Evolutionary conservation across 2,113 vertebrate species (phyloP), one percentile per base, ranked within the genome.

Genomic region (Plotosus lineatus): DNA sequence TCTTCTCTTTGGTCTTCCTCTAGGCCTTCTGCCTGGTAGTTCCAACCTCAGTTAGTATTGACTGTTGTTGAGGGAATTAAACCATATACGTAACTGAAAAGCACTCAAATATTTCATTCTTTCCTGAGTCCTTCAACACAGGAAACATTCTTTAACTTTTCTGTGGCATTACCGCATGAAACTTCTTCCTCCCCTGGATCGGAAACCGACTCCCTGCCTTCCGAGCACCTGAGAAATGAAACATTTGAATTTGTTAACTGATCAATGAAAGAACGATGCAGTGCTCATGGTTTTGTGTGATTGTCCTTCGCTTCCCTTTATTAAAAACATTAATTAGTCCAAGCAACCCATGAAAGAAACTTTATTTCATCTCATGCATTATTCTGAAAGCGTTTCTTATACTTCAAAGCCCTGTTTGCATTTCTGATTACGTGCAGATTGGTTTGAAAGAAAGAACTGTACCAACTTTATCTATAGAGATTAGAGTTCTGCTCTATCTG

Each of bases 131-230:
- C n/a, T 23, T 38, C 44, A 66, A 56, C 23, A 44, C 15, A 3
- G 50, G 58, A 72, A 51, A 21, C 46, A n/a, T 12, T 11, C 3
- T 31, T 33, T 33, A 63, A 74, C 42, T 26, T 26, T 63, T 77
- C 51, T 86, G 85, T 76, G 77, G 80, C 79, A 85, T 33, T 33
- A 81, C 77, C 60, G 80, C 75, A 19, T 86, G 85, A 26, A 82
- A 77, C 76, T 84, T 88, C 82, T 84, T 85, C 51, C 77, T 80
- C 48, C n/a, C 78, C 12, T 80, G 77, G 8, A 65, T 19, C 12
- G 85, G 80, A 84, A 84, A 73, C 12, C 84, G 82, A 75, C 75
- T 79, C 28, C 79, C 14, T 38, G 79, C 60, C 65, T 84, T 86
- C 26, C 82, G 85, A 40, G 85, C 77, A 85, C 77, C 81, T 80